A percentile compares a stretch with the other conserved stretches of the same genome.
These are phyloP conservation scores for Lepidocyrtoides sp. DNA, from an alignment of 2,888 invertebrate genomes.

Conservation along the genomic window DNA sequence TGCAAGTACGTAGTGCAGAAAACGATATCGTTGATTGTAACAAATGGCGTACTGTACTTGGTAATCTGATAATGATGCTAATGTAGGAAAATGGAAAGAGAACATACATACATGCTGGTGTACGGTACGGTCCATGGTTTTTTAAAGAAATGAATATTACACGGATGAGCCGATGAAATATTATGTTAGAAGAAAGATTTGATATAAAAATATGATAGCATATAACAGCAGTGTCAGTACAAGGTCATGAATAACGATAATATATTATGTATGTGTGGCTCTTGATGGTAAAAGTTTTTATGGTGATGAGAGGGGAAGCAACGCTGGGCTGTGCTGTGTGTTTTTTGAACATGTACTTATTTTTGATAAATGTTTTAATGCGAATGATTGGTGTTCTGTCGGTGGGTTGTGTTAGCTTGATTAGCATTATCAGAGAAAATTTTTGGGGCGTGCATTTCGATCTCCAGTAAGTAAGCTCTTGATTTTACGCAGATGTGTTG, in stretches of 20 bases:
- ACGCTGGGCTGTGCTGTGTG: too few relatives aligned
- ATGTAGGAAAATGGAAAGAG: slow-evolving; percentile 1
- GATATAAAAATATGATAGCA: background rate
- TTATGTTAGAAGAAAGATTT: background rate
- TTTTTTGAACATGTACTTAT: too few relatives aligned
- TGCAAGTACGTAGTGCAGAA: background rate
- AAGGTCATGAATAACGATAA: slow-evolving; percentile 32
- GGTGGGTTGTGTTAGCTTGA: background rate
- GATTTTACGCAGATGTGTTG: too few relatives aligned
- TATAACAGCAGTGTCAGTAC: background rate
- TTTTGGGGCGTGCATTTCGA: background rate
- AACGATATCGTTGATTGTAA: slow-evolving; percentile 17
- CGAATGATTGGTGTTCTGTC: background rate
- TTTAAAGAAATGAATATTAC: background rate
- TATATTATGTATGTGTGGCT: background rate
- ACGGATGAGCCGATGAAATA: background rate
- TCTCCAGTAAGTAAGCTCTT: too few relatives aligned
- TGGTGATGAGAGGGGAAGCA: background rate
- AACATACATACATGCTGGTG: background rate
- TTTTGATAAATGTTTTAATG: slow-evolving; percentile 2
- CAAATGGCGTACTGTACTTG: slow-evolving; percentile 25
- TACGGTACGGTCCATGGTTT: background rate
- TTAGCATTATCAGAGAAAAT: background rate
- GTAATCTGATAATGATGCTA: slow-evolving; percentile 39
- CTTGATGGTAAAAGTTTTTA: background rate